phyloP scores from a whole-genome alignment of 2,797 vertebrate species.

The Tragopan temminckii region DNA sequence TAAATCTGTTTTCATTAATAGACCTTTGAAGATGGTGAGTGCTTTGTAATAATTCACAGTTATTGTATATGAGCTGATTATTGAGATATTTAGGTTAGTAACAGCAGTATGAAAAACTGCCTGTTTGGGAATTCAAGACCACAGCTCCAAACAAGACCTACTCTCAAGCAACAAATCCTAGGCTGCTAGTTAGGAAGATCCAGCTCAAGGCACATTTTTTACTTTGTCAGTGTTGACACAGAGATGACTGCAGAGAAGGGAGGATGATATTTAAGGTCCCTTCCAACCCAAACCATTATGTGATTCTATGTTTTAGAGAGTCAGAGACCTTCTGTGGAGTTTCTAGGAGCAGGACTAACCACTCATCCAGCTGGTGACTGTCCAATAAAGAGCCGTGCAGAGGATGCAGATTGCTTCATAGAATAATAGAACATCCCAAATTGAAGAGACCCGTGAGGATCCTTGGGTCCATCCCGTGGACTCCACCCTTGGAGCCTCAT shows the following conservation, averaged over 20 bases:
- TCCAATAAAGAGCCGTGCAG: not conserved
- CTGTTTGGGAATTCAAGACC: not conserved
- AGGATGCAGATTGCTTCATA: not conserved
- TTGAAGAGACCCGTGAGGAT: not conserved
- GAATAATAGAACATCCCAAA: not conserved
- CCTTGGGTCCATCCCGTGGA: not conserved
- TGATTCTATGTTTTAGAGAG: not conserved
- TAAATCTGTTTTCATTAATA: not conserved
- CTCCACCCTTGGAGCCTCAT: not conserved
- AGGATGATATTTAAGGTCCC: not conserved
- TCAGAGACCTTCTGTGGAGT: not conserved
- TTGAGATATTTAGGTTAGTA: not conserved
- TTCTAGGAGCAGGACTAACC: not conserved
- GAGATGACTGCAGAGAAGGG: fast-evolving
- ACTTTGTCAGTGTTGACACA: not conserved
- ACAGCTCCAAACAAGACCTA: not conserved
- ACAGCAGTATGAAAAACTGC: not conserved
- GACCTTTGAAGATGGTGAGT: not conserved
- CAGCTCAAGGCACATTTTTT: not conserved
- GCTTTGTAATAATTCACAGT: not conserved
- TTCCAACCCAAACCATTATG: not conserved
- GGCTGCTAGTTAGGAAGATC: not conserved
- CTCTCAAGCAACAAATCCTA: not conserved
- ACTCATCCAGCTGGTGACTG: not conserved
- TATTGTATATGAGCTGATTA: not conserved